These are phyloP conservation scores for Tribolium madens DNA, from an alignment of 1,140 invertebrate species.

Conservation along the genomic window DNA sequence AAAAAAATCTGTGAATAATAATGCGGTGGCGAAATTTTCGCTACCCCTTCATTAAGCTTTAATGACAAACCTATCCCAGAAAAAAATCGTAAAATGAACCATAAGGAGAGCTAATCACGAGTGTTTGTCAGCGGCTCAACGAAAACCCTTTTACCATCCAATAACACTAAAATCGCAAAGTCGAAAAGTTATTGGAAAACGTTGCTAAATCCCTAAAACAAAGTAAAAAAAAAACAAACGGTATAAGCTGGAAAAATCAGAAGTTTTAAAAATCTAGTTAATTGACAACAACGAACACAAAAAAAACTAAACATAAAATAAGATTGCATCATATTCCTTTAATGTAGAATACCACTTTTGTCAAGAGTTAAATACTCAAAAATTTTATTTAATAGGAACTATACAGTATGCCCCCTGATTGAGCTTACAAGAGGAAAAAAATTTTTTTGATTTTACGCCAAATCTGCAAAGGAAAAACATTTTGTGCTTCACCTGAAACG, in stretches of 20 bases:
- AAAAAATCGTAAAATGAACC: constrained; percentile 1
- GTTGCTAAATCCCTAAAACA: background rate
- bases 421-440: too few relatives aligned
- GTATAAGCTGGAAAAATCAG: background rate
- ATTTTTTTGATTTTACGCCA: too few relatives aligned
- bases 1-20: constrained; percentile 14
- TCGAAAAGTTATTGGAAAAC: background rate
- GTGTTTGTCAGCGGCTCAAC: background rate
- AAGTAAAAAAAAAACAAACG: background rate
- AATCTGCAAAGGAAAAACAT: too few relatives aligned
- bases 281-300: too few relatives aligned
- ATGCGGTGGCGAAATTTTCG: constrained; percentile 1
- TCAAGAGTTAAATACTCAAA: too few relatives aligned
- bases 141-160: background rate
- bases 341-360: too few relatives aligned
- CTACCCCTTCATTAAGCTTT: constrained; percentile 22
- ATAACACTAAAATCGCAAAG: background rate
- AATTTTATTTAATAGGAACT: too few relatives aligned
- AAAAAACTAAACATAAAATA: too few relatives aligned
- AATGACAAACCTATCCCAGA: background rate
- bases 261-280: too few relatives aligned
- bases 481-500: too few relatives aligned
- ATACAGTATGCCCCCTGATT: too few relatives aligned
- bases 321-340: too few relatives aligned
- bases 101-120: background rate